A percentile compares a stretch with the other conserved stretches of the same genome.
These are phyloP conservation scores for Hirudinaria manillensis DNA, from an alignment of 2,888 invertebrate genomes.

Conservation along the genomic window DNA sequence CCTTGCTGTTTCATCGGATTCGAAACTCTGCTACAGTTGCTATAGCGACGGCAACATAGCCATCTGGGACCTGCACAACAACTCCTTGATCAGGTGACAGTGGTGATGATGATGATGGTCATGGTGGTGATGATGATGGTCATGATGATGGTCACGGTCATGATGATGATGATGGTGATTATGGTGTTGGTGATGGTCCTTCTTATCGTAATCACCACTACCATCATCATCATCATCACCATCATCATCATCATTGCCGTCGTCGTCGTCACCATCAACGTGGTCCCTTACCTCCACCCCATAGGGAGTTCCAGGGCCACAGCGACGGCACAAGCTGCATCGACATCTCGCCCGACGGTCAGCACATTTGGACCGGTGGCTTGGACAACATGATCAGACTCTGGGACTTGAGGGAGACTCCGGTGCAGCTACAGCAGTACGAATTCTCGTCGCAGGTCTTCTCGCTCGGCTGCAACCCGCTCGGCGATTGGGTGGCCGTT, in stretches of 20 bases:
- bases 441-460: conserved; percentile 86
- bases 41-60: conserved; percentile 95
- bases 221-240: too few relatives aligned
- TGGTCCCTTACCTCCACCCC: neutral
- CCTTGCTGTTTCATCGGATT: conserved; percentile 89
- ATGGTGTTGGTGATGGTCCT: neutral
- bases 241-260: too few relatives aligned
- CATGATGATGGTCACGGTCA: neutral
- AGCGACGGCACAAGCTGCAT: conserved; percentile 93
- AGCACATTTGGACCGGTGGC: conserved; percentile 88
- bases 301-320: conserved; percentile 66
- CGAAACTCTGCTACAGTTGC: conserved; percentile 93
- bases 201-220: neutral
- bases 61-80: conserved; percentile 93
- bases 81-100: conserved; percentile 69
- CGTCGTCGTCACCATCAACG: neutral
- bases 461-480: conserved; percentile 88
- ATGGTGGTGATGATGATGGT: neutral
- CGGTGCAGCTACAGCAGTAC: conserved; percentile 77
- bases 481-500: conserved; percentile 89
- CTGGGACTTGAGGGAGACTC: conserved; percentile 86
- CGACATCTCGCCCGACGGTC: conserved; percentile 81
- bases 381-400: conserved; percentile 88
- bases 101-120: neutral
- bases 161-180: too few relatives aligned